phyloP scores from a whole-genome alignment of 2,113 vertebrate genomes.

The Zosterops borbonicus region DNA sequence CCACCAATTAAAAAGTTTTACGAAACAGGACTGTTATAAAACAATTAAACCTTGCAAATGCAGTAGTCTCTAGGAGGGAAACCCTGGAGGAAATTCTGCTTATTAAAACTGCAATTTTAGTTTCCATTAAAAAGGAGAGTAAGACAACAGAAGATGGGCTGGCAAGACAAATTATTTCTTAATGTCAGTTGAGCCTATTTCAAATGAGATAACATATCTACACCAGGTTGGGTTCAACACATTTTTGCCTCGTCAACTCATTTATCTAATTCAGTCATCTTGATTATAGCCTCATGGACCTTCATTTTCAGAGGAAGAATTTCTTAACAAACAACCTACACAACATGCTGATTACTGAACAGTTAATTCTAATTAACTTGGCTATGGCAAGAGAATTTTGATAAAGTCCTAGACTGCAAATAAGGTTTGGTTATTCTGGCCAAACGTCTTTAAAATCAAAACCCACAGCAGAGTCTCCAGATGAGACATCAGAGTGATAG shows the following conservation, averaged over 20 bases:
- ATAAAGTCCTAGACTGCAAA: slow-evolving; percentile 78
- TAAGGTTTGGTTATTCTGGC: slow-evolving; percentile 61
- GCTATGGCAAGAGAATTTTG: slow-evolving; percentile 80
- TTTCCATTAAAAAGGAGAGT: slow-evolving; percentile 85
- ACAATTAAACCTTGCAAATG: slow-evolving; percentile 85
- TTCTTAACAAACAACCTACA: slow-evolving; percentile 80
- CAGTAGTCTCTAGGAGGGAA: slow-evolving; percentile 79
- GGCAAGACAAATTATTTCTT: slow-evolving; percentile 87
- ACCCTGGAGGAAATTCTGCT: slow-evolving; percentile 85
- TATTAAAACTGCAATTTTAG: slow-evolving; percentile 88
- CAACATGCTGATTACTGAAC: slow-evolving; percentile 81
- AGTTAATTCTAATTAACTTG: slow-evolving; percentile 86
- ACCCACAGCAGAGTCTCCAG: slow-evolving; percentile 71
- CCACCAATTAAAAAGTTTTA: slow-evolving; percentile 85
- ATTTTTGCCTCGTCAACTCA: slow-evolving; percentile 79
- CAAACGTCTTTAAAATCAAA: slow-evolving; percentile 70
- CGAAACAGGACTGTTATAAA: slow-evolving; percentile 83
- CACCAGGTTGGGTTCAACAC: slow-evolving; percentile 77
- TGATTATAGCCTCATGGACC: slow-evolving; percentile 80
- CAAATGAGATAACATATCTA: slow-evolving; percentile 81
- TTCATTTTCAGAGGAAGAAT: slow-evolving; percentile 77
- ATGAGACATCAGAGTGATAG: slow-evolving; percentile 69
- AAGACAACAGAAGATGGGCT: slow-evolving; percentile 83
- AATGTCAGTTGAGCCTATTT: slow-evolving; percentile 85
- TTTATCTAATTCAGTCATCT: slow-evolving; percentile 88